phyloP scores from a whole-genome alignment of 1,140 invertebrate species.

The Oryzaephilus surinamensis region DNA sequence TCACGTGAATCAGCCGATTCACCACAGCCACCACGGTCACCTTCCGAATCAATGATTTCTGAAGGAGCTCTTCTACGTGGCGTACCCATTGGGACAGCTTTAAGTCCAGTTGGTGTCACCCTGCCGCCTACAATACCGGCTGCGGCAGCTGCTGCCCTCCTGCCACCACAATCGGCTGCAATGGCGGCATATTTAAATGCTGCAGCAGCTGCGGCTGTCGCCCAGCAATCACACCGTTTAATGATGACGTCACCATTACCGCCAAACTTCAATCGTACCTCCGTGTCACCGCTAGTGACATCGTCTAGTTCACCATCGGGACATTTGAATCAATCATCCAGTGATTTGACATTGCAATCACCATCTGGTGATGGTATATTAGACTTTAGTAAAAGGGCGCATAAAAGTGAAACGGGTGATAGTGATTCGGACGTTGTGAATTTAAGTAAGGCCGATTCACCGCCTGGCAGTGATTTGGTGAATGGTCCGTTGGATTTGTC shows the following conservation, averaged over 20 bases:
- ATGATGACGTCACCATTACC: slow-evolving; percentile 64
- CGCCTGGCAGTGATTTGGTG: slow-evolving; percentile 43
- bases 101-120: slow-evolving; percentile 42
- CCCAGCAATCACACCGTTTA: slow-evolving; percentile 59
- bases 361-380: slow-evolving; percentile 47
- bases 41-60: slow-evolving; percentile 56
- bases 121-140: slow-evolving; percentile 43
- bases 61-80: slow-evolving; percentile 44
- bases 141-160: slow-evolving; percentile 45
- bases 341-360: slow-evolving; percentile 39
- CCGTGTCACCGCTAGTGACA: slow-evolving; percentile 48
- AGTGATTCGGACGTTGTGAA: slow-evolving; percentile 53
- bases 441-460: slow-evolving; percentile 48
- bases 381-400: slow-evolving; percentile 62
- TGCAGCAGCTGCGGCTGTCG: slow-evolving; percentile 50
- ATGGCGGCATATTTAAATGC: slow-evolving; percentile 66
- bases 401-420: slow-evolving; percentile 42
- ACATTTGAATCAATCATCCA: slow-evolving; percentile 27
- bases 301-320: slow-evolving; percentile 46
- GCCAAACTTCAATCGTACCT: slow-evolving; percentile 38
- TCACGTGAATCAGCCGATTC: slow-evolving; percentile 63
- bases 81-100: slow-evolving; percentile 38
- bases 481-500: slow-evolving; percentile 73
- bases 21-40: slow-evolving; percentile 51
- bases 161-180: slow-evolving; percentile 65